phyloP scores from a whole-genome alignment of 2,797 vertebrate genomes.

The Eremophila alpestris region DNA sequence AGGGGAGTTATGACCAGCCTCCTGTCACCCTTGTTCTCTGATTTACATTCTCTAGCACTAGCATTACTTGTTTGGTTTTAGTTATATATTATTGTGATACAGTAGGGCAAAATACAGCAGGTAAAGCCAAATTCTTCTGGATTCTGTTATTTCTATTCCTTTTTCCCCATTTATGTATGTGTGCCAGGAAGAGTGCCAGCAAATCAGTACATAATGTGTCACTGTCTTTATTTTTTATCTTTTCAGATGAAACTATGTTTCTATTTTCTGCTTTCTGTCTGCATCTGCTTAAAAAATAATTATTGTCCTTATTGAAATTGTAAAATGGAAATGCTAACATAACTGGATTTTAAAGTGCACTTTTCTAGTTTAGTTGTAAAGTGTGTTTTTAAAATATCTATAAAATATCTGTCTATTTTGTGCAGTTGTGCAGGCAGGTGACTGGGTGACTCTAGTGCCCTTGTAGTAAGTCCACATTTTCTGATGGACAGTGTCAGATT shows the following conservation, averaged over 20 bases:
- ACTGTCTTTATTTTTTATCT: neutral
- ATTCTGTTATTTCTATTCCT: neutral
- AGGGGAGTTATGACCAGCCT: neutral
- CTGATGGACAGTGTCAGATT: neutral
- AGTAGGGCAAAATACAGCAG: neutral
- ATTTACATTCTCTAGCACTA: neutral
- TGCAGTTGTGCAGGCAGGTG: neutral
- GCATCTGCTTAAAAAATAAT: neutral
- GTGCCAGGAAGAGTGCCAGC: neutral
- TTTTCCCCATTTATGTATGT: rapidly evolving
- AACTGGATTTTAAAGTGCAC: neutral
- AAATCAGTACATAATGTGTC: neutral
- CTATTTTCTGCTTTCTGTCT: neutral
- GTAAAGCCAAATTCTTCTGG: neutral
- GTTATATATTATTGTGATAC: neutral
- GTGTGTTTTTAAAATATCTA: neutral
- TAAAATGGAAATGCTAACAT: neutral
- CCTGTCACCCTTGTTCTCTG: neutral
- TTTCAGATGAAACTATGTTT: neutral
- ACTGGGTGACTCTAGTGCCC: neutral
- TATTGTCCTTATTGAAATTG: neutral
- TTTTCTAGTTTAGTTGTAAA: neutral
- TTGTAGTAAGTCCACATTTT: neutral
- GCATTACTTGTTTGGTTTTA: neutral
- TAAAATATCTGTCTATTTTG: neutral